Conservation (phyloP, 2,888 invertebrate species). For the Zaprionus obscuricornis region DNA sequence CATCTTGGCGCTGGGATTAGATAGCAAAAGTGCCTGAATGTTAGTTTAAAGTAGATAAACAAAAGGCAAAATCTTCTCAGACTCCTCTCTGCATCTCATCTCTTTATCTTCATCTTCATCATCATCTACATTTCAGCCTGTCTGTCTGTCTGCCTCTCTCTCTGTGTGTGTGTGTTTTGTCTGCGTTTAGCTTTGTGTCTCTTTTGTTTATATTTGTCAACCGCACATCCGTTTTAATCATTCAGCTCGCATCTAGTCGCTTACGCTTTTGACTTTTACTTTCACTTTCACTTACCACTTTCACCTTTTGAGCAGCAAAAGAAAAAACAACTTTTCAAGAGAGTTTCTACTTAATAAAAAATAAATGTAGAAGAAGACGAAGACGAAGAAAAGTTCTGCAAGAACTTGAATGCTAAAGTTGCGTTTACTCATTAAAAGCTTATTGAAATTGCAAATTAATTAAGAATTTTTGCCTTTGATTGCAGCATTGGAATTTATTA, state of each 20-base stretch:
- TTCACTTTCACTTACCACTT: slow-evolving; percentile 1
- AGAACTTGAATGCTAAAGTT: not conserved
- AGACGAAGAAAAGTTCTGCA: too few species aligned
- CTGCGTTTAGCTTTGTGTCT: not conserved
- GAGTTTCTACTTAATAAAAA: slow-evolving; percentile 35
- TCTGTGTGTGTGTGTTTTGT: slow-evolving; percentile 1
- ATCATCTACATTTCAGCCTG: not conserved
- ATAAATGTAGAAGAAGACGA: too few species aligned
- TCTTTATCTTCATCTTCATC: not conserved
- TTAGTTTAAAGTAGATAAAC: slow-evolving; percentile 80
- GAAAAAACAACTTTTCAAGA: slow-evolving; percentile 13
- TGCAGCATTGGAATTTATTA: slow-evolving; percentile 18
- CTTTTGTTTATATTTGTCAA: slow-evolving; percentile 43
- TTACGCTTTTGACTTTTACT: too few species aligned
- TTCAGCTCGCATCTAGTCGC: slow-evolving; percentile 24
- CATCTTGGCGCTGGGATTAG: too few species aligned
- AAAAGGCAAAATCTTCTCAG: slow-evolving; percentile 53
- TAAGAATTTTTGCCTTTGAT: slow-evolving; percentile 43
- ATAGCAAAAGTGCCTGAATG: slow-evolving; percentile 76
- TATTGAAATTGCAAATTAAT: slow-evolving; percentile 53
- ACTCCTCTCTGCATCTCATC: not conserved
- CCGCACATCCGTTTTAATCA: slow-evolving; percentile 55
- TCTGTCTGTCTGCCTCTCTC: slow-evolving; percentile 10
- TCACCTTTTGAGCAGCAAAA: slow-evolving; percentile 29
- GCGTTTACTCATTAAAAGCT: slow-evolving; percentile 36